A percentile compares a stretch with the other conserved stretches of the same genome.
These are phyloP conservation scores for Eupelmus urozonus DNA, from an alignment of 2,888 invertebrate genomes.

Conservation along the genomic window DNA sequence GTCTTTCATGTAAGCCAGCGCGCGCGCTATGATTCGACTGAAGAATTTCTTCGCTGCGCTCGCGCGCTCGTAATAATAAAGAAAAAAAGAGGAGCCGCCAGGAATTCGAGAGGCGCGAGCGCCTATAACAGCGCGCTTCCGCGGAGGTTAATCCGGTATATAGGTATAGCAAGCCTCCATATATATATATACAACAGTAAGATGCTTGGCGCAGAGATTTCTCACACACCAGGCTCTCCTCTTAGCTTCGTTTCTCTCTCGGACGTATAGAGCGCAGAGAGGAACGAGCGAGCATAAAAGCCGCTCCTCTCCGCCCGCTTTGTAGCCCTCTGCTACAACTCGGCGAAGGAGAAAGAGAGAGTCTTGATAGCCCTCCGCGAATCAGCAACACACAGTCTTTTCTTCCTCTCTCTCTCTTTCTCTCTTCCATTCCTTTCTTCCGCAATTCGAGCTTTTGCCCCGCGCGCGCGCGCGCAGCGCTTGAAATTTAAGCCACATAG, in stretches of 20 bases:
- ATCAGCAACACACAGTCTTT: slow-evolving; percentile 31
- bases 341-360: no score
- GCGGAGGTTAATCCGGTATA: slow-evolving; percentile 49
- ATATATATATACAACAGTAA: slow-evolving; percentile 28
- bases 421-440: slow-evolving; percentile 59
- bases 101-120: not conserved
- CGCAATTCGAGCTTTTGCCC: slow-evolving; percentile 57
- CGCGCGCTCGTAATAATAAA: no score
- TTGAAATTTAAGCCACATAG: slow-evolving; percentile 53
- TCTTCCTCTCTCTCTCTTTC: slow-evolving; percentile 19
- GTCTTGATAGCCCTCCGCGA: slow-evolving; percentile 49
- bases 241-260: not conserved
- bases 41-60: no score
- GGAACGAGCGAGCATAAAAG: slow-evolving; percentile 47
- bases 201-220: slow-evolving; percentile 43
- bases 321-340: slow-evolving; percentile 31
- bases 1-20: not conserved
- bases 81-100: not conserved
- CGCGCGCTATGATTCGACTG: not conserved
- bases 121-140: slow-evolving; percentile 12
- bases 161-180: no score
- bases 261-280: not conserved
- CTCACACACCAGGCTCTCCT: slow-evolving; percentile 41
- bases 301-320: slow-evolving; percentile 30
- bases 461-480: slow-evolving; percentile 47